Evolutionary conservation across 2,797 vertebrate species (phyloP).

Genomic region (Anas bernieri): DNA sequence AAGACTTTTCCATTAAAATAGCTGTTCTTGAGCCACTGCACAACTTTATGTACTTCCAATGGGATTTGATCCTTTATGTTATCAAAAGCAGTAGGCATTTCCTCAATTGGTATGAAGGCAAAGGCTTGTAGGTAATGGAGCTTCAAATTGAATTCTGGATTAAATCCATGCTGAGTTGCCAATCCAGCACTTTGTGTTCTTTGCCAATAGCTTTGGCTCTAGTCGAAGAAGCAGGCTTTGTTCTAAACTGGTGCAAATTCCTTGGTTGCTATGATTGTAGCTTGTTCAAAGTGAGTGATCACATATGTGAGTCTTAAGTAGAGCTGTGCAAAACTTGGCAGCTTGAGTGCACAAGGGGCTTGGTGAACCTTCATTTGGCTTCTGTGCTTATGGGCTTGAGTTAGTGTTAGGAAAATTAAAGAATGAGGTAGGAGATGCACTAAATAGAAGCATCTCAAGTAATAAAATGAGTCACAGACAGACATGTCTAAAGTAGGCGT

Average conservation of each 20-base stretch:
- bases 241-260: conserved; percentile 77
- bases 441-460: not conserved
- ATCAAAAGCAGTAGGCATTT: conserved; percentile 73
- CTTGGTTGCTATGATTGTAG: conserved; percentile 68
- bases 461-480: not conserved
- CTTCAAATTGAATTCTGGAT: conserved; percentile 79
- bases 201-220: conserved; percentile 64
- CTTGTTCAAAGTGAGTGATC: conserved; percentile 71
- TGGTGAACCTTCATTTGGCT: conserved; percentile 70
- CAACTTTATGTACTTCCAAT: conserved; percentile 40
- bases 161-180: conserved; percentile 71
- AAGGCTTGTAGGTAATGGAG: conserved; percentile 76
- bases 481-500: not conserved
- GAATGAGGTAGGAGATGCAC: conserved; percentile 20
- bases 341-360: conserved; percentile 67
- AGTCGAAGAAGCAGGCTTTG: conserved; percentile 61
- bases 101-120: conserved; percentile 67
- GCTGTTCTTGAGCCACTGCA: conserved; percentile 44
- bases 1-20: conserved; percentile 31
- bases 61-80: conserved; percentile 54
- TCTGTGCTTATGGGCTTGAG: conserved; percentile 52
- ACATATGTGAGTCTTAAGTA: conserved; percentile 66
- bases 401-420: conserved; percentile 64
- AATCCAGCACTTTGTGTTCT: conserved; percentile 58
- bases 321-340: conserved; percentile 73